Conservation (phyloP, 2,797 vertebrate species). For the Limosa lapponica region DNA sequence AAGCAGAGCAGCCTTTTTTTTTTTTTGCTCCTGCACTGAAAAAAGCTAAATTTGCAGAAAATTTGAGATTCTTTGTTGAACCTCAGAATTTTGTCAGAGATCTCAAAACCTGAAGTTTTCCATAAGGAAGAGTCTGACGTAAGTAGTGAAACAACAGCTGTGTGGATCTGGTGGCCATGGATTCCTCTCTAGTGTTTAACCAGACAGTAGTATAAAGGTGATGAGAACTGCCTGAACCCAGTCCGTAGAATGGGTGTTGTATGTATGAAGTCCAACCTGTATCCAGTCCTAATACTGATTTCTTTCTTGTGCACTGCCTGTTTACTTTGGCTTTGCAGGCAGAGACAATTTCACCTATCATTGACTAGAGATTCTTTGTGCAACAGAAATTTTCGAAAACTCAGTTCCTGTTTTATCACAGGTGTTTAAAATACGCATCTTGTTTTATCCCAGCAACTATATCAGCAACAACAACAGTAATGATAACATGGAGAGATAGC, state of each 20-base stretch:
- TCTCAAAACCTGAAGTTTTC: neutral
- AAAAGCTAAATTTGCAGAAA: neutral
- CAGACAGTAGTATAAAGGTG: neutral
- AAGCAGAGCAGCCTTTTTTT: neutral
- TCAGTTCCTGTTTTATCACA: neutral
- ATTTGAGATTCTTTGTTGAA: neutral
- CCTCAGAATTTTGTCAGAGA: neutral
- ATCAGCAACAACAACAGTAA: neutral
- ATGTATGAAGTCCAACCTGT: neutral
- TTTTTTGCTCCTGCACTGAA: neutral
- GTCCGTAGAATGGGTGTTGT: neutral
- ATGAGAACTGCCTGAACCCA: neutral
- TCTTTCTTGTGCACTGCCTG: neutral
- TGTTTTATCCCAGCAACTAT: neutral
- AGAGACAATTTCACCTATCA: neutral
- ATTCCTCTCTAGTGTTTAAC: neutral
- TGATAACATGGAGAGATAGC: neutral
- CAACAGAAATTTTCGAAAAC: neutral
- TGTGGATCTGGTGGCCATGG: neutral
- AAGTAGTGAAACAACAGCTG: neutral
- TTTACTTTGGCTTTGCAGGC: neutral
- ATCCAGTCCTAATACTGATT: neutral
- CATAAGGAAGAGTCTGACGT: neutral
- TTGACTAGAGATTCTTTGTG: neutral
- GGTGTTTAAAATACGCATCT: neutral